Percentiles rank a stretch among this genome's conserved stretches.
Conservation (phyloP, 1,140 invertebrate species). For the Drosophila tsacasi region DNA sequence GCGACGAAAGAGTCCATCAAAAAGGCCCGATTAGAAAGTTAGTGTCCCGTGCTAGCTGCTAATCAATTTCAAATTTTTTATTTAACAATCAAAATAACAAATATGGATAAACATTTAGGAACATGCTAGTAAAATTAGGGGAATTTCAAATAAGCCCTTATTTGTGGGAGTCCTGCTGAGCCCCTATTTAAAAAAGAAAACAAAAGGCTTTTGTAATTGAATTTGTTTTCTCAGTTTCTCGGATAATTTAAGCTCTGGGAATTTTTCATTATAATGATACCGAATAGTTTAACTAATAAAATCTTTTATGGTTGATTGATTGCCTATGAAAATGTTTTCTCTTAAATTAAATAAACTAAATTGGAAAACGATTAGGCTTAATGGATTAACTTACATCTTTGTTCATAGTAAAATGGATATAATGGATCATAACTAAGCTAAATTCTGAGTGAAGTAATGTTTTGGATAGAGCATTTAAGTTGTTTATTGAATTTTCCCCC, state of each 20-base stretch:
- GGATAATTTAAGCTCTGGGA: neutral
- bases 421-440: neutral
- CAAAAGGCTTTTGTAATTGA: neutral
- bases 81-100: slow-evolving; percentile 44
- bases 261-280: no score
- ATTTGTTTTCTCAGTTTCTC: neutral
- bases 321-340: neutral
- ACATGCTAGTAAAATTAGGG: neutral
- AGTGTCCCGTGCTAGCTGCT: slow-evolving; percentile 25
- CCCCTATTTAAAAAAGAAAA: neutral
- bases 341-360: neutral
- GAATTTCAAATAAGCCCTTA: neutral
- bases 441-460: neutral
- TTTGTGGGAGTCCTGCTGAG: neutral
- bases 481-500: neutral
- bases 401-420: no score
- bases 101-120: neutral
- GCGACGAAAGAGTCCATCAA: slow-evolving; percentile 57
- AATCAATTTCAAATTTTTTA: slow-evolving; percentile 48
- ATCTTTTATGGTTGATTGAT: neutral
- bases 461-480: neutral
- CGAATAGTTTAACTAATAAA: no score
- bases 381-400: neutral
- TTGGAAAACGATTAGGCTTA: neutral
- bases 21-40: slow-evolving; percentile 68